Evolutionary conservation across 2,888 invertebrate genomes (phyloP), one percentile per base, ranked within the genome.

Genomic region (Hirtodrosophila cameraria): DNA sequence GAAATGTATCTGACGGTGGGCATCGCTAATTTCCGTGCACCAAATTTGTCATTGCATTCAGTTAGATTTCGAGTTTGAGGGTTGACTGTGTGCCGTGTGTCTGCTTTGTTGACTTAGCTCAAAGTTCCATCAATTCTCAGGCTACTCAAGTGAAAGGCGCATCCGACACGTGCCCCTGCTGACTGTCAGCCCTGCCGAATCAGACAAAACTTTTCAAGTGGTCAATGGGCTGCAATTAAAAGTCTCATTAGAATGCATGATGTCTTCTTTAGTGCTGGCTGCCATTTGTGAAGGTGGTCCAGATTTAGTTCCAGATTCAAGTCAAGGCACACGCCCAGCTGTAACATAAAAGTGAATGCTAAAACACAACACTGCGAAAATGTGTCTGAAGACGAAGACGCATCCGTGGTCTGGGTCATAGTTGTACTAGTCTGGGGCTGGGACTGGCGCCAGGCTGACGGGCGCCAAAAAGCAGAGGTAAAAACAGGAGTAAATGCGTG

Each of bases 381-480:
- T 73, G 66, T 57, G 74, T 75, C 68, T 71, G 69, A 57, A 75
- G 73, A 53, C 52, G 41, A 38, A 67, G 59, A 59, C 36, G 27
- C 43, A 12, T 28, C 9, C 12, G 11, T 13, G 12, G 38, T 28
- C 35, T 42, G 8, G n/a, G 46, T 23, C 23, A 7, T 1, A 35
- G 13, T 23, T 18, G 54, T 52, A 48, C 53, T 39, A 52, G 49
- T 23, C 33, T 53, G 52, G 35, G 27, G 30, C 12, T 27, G 38
- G 31, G 8, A 20, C 33, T 72, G 88, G 87, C 89, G 88, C 88
- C 88, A 74, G 87, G 63, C 88, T 78, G 88, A 49, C 89, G 87
- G 89, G 87, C 88, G 88, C 88, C 88, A 88, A 88, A 86, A 88
- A 84, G 53, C 89, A 88, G 88, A 89, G 88, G 88, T 89, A 89